Conservation (phyloP, 2,888 invertebrate species). For the Enchytraeus crypticus region DNA sequence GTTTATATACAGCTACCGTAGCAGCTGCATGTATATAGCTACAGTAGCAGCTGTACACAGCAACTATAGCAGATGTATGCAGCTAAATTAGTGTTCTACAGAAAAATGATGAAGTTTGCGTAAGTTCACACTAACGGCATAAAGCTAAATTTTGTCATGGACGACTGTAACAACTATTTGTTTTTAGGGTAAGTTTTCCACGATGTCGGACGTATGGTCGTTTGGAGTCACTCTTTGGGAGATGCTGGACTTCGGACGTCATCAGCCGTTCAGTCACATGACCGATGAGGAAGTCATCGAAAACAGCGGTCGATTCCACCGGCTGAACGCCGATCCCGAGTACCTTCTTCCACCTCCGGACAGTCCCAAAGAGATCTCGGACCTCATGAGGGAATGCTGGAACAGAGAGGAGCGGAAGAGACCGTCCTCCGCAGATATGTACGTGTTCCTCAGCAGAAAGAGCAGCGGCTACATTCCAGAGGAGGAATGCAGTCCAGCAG, state of each 20-base stretch:
- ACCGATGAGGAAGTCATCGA: constrained; percentile 69
- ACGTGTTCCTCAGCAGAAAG: constrained; percentile 63
- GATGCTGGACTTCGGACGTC: constrained; percentile 67
- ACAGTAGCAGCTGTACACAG: no score
- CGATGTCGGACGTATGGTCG: constrained; percentile 81
- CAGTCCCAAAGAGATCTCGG: constrained; percentile 78
- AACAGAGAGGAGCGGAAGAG: constrained; percentile 68
- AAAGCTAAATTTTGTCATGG: no score
- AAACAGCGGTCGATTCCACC: constrained; percentile 68
- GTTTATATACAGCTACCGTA: no score
- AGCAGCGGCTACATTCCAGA: constrained; percentile 47
- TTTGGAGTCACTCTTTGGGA: constrained; percentile 82
- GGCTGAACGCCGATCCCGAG: constrained; percentile 49
- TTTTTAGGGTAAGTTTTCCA: constrained; percentile 71
- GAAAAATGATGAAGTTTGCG: no score
- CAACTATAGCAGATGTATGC: no score
- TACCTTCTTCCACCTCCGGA: constrained; percentile 63
- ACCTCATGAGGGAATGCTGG: constrained; percentile 87
- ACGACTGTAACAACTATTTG: neutral
- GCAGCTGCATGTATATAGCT: no score
- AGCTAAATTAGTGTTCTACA: no score
- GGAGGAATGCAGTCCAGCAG: constrained; percentile 29
- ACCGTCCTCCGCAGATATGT: constrained; percentile 77
- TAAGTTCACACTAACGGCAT: no score
- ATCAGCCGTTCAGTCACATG: constrained; percentile 67